Percentiles rank a stretch among this genome's conserved stretches.
phyloP scores from a whole-genome alignment of 2,888 invertebrate species.

The Aspidapion aeneum region DNA sequence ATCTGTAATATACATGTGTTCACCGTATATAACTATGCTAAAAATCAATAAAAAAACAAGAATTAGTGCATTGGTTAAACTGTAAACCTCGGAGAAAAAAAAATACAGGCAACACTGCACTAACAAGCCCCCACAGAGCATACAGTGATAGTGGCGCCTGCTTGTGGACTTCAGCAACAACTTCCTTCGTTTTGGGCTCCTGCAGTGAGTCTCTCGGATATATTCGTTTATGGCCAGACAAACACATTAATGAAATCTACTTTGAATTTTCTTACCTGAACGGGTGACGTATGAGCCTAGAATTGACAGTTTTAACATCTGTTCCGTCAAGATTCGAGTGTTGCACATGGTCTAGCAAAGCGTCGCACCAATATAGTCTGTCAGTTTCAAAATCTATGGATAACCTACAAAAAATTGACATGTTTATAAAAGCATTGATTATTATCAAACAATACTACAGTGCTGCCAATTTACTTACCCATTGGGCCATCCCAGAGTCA shows the following conservation, averaged over 20 bases:
- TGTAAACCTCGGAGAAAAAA: background rate
- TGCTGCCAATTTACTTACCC: slow-evolving; percentile 51
- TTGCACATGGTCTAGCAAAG: slow-evolving; percentile 92
- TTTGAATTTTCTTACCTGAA: too few species aligned
- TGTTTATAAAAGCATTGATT: too few species aligned
- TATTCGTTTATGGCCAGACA: too few species aligned
- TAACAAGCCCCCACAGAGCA: too few species aligned
- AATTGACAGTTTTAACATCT: slow-evolving; percentile 86
- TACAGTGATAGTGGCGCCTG: too few species aligned
- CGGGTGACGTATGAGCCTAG: slow-evolving; percentile 81
- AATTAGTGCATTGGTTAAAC: background rate
- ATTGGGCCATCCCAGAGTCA: slow-evolving; percentile 96
- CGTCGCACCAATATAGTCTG: slow-evolving; percentile 96
- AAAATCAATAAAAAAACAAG: background rate
- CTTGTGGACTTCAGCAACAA: too few species aligned
- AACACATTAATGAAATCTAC: too few species aligned
- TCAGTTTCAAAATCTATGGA: slow-evolving; percentile 88
- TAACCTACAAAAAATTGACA: slow-evolving; percentile 45
- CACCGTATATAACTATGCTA: slow-evolving; percentile 84
- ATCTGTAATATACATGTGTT: slow-evolving; percentile 95
- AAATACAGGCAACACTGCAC: background rate
- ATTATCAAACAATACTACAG: too few species aligned
- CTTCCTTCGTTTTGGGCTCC: too few species aligned
- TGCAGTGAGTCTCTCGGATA: too few species aligned
- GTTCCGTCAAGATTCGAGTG: slow-evolving; percentile 89